A percentile compares a stretch with the other conserved stretches of the same genome.
Conservation (phyloP, 2,113 vertebrate species). For the Phaethon lepturus region DNA sequence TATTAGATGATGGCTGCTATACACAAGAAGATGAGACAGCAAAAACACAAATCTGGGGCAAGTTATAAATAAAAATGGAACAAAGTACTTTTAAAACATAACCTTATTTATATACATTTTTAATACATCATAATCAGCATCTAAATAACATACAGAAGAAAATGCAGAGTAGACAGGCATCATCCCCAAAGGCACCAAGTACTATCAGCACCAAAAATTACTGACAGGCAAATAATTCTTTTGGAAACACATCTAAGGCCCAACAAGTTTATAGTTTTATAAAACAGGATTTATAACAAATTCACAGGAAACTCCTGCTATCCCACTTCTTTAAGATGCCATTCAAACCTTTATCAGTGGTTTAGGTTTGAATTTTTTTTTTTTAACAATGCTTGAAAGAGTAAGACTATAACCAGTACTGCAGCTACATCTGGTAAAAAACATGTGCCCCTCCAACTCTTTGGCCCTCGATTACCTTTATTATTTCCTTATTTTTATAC, state of each 20-base stretch:
- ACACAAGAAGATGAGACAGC: constrained; percentile 45
- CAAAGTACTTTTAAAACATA: background rate
- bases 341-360: background rate
- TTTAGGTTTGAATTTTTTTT: background rate
- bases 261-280: background rate
- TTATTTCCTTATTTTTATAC: background rate
- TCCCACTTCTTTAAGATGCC: background rate
- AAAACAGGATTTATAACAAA: background rate
- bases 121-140: background rate
- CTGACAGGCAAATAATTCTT: background rate
- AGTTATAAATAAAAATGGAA: constrained; percentile 49
- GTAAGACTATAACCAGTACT: background rate
- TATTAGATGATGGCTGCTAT: constrained; percentile 26
- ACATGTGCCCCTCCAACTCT: background rate
- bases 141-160: background rate
- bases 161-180: background rate
- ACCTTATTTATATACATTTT: background rate
- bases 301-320: background rate
- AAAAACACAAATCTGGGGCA: constrained; percentile 28
- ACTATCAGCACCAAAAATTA: background rate
- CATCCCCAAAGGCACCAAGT: background rate
- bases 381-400: background rate
- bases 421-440: background rate
- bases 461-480: background rate
- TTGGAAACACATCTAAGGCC: background rate